phyloP scores from a whole-genome alignment of 1,140 invertebrate species.

The Euborellia annulipes region DNA sequence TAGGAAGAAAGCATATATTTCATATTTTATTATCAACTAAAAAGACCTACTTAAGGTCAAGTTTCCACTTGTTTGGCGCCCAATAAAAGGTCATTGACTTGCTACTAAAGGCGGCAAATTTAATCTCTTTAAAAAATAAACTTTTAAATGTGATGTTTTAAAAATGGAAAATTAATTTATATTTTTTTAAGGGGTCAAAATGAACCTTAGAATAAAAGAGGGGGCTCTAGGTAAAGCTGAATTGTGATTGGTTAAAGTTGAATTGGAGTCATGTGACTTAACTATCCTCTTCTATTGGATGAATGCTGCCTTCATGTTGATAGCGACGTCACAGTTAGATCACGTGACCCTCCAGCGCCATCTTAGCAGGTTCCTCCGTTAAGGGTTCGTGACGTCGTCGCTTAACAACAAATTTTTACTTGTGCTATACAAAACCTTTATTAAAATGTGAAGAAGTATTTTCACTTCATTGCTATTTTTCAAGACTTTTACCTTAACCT shows the following conservation, averaged over 20 bases:
- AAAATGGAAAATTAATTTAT: too few species aligned
- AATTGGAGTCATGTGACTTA: conserved; percentile 8
- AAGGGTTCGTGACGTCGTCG: conserved; percentile 25
- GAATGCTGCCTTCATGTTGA: conserved; percentile 12
- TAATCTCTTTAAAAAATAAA: too few species aligned
- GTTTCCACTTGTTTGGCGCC: too few species aligned
- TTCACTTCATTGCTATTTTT: neutral
- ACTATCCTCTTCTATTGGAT: conserved; percentile 6
- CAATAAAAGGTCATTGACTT: too few species aligned
- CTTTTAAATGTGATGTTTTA: too few species aligned
- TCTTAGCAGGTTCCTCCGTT: conserved; percentile 30
- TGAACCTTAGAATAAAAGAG: too few species aligned
- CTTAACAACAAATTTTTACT: conserved; percentile 9
- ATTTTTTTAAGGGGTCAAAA: too few species aligned
- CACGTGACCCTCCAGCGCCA: conserved; percentile 34
- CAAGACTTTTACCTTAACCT: neutral
- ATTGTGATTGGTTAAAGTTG: conserved; percentile 6
- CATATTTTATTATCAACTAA: too few species aligned
- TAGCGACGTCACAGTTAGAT: conserved; percentile 29
- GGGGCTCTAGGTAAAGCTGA: too few species aligned
- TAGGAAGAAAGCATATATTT: too few species aligned
- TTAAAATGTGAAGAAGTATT: neutral
- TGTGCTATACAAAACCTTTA: neutral
- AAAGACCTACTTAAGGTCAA: too few species aligned
- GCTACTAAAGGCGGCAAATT: too few species aligned